Base-by-base conservation (phyloP, 2,888 invertebrate genomes). In the Artemia sinica region DNA sequence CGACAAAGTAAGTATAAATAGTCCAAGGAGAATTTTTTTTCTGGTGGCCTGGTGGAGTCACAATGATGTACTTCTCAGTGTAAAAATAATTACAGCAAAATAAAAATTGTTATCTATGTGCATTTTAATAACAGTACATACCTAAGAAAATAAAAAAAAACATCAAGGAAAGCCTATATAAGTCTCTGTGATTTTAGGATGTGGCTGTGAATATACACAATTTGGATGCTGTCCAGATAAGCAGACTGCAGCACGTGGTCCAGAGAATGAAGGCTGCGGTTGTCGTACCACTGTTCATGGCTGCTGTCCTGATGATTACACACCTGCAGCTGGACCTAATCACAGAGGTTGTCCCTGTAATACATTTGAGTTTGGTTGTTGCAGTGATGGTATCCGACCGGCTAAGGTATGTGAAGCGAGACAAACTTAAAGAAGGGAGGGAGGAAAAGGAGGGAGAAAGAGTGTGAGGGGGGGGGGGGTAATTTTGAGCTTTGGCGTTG, bases 201-300 rank as follows among this genome's bases (percentile, higher is more conserved):
- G 92, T 74, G 86, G 85, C 13, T 95, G 94, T 75, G 82, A 85
- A 72, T 82, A 84, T 72, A 82, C 88, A 0, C 84, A 83, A 18
- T 89, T 85, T 74, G 87, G 91, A 0, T 94, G 94, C 77, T 94
- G 94, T 75, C 88, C 90, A 0, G 91, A 92, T 79, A 86, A 88
- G 71, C 78, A 80, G 58, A 89, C 89, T 0, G 80, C 86, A 8
- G 91, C 94, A 0, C 82, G 83, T 72, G 96, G 96, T 49, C 83
- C 85, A 9, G 80, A 84, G 73, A 85, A 87, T 71, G 86, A 87
- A 73, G 91, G 91, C 1, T 92, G 91, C 74, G 86, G 87, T 41
- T 93, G 92, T 75, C 82, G 86, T 73, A 84, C 85, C 75, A 74
- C 75, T 9, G 72, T 73, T 69, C 81, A 85, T 74, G 91, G 91